Evolutionary conservation across 2,113 vertebrate species (phyloP).

Genomic region (Calyptomena viridis): DNA sequence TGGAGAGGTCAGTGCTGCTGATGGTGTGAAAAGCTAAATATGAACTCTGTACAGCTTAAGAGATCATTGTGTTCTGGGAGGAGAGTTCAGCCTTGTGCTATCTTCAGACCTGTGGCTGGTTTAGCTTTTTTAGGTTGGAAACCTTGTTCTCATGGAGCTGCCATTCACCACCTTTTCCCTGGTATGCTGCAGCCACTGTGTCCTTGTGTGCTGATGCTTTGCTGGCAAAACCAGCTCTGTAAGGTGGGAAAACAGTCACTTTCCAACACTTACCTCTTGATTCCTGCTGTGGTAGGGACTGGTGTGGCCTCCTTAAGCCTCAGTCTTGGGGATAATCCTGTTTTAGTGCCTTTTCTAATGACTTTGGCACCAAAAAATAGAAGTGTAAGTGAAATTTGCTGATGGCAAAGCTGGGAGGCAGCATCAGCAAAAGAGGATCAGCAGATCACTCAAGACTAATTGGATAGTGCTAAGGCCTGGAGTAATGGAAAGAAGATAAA

Average conservation of each 20-base stretch:
- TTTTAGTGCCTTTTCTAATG: constrained; percentile 20
- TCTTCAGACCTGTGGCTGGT: background rate
- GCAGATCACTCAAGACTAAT: constrained; percentile 61
- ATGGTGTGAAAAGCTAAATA: background rate
- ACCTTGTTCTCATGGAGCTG: background rate
- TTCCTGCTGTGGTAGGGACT: background rate
- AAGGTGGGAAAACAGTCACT: background rate
- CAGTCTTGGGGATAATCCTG: constrained; percentile 10
- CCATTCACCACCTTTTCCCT: background rate
- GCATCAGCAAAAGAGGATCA: constrained; percentile 24
- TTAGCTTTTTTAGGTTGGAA: background rate
- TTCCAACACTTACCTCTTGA: background rate
- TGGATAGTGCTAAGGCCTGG: constrained; percentile 35
- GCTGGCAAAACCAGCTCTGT: background rate
- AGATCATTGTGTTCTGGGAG: background rate
- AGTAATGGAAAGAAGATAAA: constrained; percentile 63
- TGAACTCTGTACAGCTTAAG: background rate
- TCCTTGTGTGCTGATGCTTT: background rate
- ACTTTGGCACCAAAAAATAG: background rate
- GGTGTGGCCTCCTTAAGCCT: background rate
- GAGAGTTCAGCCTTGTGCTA: background rate
- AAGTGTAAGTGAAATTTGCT: constrained; percentile 14
- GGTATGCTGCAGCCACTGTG: background rate
- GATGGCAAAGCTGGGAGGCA: constrained; percentile 36
- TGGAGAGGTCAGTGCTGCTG: background rate